Percentiles rank a stretch among this genome's conserved stretches.
These are phyloP conservation scores for Eristalinus aeneus DNA, from an alignment of 2,888 invertebrate species.

Conservation along the genomic window DNA sequence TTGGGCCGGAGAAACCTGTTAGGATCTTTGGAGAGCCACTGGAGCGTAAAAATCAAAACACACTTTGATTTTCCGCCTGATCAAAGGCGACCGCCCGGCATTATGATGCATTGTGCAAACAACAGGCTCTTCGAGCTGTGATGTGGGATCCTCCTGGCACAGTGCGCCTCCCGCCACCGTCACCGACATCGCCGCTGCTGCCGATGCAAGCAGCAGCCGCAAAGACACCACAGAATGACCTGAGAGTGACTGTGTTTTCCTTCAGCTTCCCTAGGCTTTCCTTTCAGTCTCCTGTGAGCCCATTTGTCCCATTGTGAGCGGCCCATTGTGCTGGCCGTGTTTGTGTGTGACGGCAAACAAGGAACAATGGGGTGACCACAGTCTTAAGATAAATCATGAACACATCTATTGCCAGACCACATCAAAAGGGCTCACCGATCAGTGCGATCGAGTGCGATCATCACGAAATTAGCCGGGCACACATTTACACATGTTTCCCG, in stretches of 20 bases:
- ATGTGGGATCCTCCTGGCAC: conserved; percentile 38
- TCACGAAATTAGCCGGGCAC: conserved; percentile 43
- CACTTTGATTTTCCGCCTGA: conserved; percentile 70
- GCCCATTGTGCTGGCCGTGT: conserved; percentile 48
- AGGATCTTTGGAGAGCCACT: conserved; percentile 54
- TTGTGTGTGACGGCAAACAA: conserved; percentile 43
- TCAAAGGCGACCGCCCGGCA: conserved; percentile 61
- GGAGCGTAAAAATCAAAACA: conserved; percentile 69
- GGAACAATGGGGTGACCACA: conserved; percentile 65
- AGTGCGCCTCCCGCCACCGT: conserved; percentile 32
- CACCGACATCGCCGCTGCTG: background rate
- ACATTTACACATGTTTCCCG: background rate
- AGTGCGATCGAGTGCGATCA: conserved; percentile 2
- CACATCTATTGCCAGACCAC: conserved; percentile 62
- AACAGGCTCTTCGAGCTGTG: conserved; percentile 25
- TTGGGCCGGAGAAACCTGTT: conserved; percentile 56
- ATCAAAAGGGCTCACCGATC: conserved; percentile 65
- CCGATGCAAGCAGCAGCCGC: background rate
- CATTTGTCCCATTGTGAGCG: conserved; percentile 54
- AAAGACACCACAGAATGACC: conserved; percentile 33
- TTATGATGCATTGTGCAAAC: conserved; percentile 52
- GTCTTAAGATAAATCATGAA: conserved; percentile 65
- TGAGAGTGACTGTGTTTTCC: conserved; percentile 9
- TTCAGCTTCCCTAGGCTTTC: conserved; percentile 14
- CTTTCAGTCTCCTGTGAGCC: conserved; percentile 43